phyloP scores from a whole-genome alignment of 23 tunicate genomes.

The Diplosoma virens region DNA sequence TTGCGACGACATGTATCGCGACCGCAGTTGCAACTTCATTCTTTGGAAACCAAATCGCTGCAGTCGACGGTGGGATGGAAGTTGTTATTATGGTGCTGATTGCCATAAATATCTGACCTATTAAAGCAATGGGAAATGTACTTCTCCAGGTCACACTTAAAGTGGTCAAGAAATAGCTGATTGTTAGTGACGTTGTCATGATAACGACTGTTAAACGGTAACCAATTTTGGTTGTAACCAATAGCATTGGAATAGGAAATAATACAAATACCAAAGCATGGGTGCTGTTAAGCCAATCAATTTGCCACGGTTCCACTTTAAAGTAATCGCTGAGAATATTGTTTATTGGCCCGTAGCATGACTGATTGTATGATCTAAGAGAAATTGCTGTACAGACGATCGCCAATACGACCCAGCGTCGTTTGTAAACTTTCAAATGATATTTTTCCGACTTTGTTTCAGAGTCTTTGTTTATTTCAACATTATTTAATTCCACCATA shows the following conservation, averaged over 20 bases:
- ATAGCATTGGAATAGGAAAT: conserved; percentile 40
- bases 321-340: conserved; percentile 28
- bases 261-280: conserved; percentile 49
- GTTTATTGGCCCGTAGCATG: conserved; percentile 52
- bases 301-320: conserved; percentile 53
- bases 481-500: too few relatives aligned
- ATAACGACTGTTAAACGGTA: conserved; percentile 26
- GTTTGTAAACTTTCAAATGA: too few relatives aligned
- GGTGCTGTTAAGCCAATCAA: conserved; percentile 53
- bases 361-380: too few relatives aligned
- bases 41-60: conserved; percentile 61
- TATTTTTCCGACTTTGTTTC: too few relatives aligned
- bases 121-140: conserved; percentile 8
- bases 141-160: conserved; percentile 15
- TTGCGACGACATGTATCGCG: conserved; percentile 58
- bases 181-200: conserved; percentile 19
- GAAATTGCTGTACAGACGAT: too few relatives aligned
- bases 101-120: conserved; percentile 63
- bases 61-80: conserved; percentile 63
- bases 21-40: conserved; percentile 65
- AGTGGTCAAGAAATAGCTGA: conserved; percentile 42
- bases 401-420: too few relatives aligned
- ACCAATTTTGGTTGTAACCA: conserved; percentile 26
- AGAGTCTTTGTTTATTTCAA: too few relatives aligned
- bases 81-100: conserved; percentile 62